Base-by-base conservation (phyloP, 2,797 vertebrate species). In the Poeciliopsis gracilis region DNA sequence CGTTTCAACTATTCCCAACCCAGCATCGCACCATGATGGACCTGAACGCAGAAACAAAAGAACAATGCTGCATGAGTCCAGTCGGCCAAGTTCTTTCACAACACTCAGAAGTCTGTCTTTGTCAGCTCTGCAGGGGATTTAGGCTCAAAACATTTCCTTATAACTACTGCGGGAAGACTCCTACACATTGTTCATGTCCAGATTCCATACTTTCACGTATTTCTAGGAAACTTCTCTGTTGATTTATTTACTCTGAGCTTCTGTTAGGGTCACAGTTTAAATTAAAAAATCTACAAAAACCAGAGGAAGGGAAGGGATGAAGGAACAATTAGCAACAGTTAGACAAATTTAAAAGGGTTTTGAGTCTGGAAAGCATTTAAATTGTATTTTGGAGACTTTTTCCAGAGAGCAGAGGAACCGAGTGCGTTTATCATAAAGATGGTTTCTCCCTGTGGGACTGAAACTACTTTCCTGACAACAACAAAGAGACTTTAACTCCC, bases 401-500 rank as follows among this genome's bases (percentile, higher is more conserved):
- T 70, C 67, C 41, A 70, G 33, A 38, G 67, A 28, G 20, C 23
- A 2, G 15, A 70, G 67, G 67, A 70, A 45, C 41, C 67, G 41
- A 15, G 12, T 7, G 59, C 43, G 80, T 84, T 82, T 78, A 81
- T 82, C 80, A 33, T 82, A 69, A 83, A 67, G 77, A 81, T 36
- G 72, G 77, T 66, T 73, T 49, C 53, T 75, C 61, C 67, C 73
- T 77, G 77, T 84, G 85, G 82, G 78, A 84, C 82, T 55, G 20
- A 83, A 88, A 76, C 49, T 10, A 30, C 87, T 77, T 83, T 79
- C 72, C 38, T 61, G 38, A 47, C 53, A 59, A 66, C 79, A 73
- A 59, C 53, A 45, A 4, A 18, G 55, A 30, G 38, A 79, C 45
- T 72, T 67, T 8, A 47, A 45, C 57, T 83, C 66, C 77, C 61